Evolutionary conservation across 2,888 invertebrate genomes (phyloP).

Genomic region (Eurytoma californica): DNA sequence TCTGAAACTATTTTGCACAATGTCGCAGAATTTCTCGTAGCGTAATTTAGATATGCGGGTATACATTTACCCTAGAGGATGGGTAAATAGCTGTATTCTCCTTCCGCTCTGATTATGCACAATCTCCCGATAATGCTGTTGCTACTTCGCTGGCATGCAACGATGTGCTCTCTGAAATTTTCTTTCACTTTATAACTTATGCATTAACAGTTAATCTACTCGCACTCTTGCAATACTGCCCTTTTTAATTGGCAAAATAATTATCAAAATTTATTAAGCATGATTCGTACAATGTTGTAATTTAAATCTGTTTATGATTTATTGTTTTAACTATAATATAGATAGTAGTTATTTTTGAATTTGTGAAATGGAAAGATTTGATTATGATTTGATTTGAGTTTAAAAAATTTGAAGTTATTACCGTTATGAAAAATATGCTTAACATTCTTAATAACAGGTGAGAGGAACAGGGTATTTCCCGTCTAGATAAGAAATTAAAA

Average conservation of each 20-base stretch:
- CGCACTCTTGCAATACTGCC: background rate
- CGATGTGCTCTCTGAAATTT: conserved; percentile 15
- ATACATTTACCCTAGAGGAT: background rate
- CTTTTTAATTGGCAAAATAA: background rate
- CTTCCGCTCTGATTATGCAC: conserved; percentile 41
- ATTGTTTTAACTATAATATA: too few species aligned
- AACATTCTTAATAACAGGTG: too few species aligned
- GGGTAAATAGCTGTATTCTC: conserved; percentile 24
- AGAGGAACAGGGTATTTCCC: too few species aligned
- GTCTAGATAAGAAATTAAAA: too few species aligned
- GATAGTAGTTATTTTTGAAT: too few species aligned
- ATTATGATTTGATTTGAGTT: too few species aligned
- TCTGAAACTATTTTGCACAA: too few species aligned
- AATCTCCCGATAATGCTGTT: conserved; percentile 31
- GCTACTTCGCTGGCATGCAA: conserved; percentile 1
- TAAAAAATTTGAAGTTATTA: too few species aligned
- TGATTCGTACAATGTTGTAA: too few species aligned
- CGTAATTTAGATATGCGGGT: background rate
- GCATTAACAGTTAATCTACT: background rate
- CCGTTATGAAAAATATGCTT: too few species aligned
- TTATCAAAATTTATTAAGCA: background rate
- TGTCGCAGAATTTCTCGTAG: background rate
- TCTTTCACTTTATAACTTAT: background rate
- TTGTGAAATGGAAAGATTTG: too few species aligned
- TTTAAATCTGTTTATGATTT: too few species aligned